Base-by-base conservation (phyloP, 2,888 invertebrate genomes). In the Nemurella pictetii region DNA sequence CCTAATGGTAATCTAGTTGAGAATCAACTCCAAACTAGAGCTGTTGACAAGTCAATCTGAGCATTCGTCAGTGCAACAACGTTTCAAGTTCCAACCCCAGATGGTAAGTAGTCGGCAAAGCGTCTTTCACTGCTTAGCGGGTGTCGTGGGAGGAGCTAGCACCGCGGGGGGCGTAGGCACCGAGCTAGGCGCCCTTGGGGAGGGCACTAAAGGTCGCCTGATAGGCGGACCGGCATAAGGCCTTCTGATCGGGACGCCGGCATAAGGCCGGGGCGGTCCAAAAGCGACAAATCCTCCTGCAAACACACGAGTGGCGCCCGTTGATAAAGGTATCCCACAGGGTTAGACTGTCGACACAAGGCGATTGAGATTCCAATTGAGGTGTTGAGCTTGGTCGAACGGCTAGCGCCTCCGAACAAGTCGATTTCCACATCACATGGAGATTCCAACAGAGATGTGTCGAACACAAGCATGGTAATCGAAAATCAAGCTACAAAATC, bases 211-310 rank as follows among this genome's bases (percentile, higher is more conserved):
- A 9, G 78, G 78, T n/a, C 30, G 28, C 4, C 29, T 28, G 28
- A 28, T 26, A 0, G 78, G 78, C 30, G 30, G 15, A 3, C 28
- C 30, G 78, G 78, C 78, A 28, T 28, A 30, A n/a, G 78, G 78
- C 30, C 29, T 28, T 29, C 78, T 28, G 4, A 30, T 4, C 12
- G 78, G 78, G n/a, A 30, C 30, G n/a, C 28, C 78, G 78, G 30
- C 78, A 78, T 78, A 78, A 78, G 78, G 78, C 30, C 78, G 28
- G 78, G n/a, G 78, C n/a, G 30, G 29, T 30, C 78, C 78, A 30
- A 78, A 30, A 28, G 78, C 29, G 28, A 78, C 9, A 78, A 29
- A 78, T 78, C 78, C 78, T 78, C 78, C 78, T 78, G 78, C 0
- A 78, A 78, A 28, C 26, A 28, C 15, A 77, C 28, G 77, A 30